These are phyloP conservation scores for Centropus unirufus DNA, from an alignment of 2,113 vertebrate species.

Conservation along the genomic window DNA sequence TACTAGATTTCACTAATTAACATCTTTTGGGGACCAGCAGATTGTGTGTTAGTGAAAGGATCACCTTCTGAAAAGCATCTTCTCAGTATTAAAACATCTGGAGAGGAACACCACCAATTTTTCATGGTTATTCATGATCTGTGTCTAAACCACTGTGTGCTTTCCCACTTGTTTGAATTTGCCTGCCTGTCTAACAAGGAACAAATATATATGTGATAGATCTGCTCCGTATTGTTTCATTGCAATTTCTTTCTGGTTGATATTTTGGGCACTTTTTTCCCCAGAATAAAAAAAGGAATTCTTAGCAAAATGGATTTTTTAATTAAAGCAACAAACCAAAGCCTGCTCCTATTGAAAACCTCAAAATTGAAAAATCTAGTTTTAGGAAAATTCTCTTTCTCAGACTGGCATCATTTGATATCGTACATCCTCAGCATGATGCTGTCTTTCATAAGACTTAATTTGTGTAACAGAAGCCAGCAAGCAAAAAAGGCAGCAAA, in stretches of 20 bases:
- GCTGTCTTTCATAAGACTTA: conserved; percentile 53
- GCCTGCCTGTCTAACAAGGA: not conserved
- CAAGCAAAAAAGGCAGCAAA: conserved; percentile 46
- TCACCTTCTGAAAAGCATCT: not conserved
- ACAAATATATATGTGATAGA: not conserved
- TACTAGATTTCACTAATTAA: not conserved
- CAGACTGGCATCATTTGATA: conserved; percentile 34
- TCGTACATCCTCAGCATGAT: conserved; percentile 41
- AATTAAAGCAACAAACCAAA: conserved; percentile 40
- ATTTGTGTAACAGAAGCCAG: conserved; percentile 41
- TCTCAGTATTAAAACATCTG: not conserved
- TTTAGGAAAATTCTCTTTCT: conserved; percentile 23
- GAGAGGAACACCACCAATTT: not conserved
- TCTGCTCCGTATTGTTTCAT: not conserved
- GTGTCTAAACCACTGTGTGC: not conserved
- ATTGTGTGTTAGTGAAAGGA: not conserved
- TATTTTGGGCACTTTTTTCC: not conserved
- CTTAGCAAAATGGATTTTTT: conserved; percentile 7
- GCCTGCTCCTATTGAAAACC: conserved; percentile 6
- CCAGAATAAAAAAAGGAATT: not conserved
- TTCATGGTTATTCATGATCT: not conserved
- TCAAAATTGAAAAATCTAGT: not conserved
- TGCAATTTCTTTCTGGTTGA: conserved; percentile 5
- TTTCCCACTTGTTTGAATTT: not conserved
- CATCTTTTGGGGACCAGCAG: not conserved